phyloP scores from a whole-genome alignment of 2,797 vertebrate genomes.

The Premnoplex brunnescens region DNA sequence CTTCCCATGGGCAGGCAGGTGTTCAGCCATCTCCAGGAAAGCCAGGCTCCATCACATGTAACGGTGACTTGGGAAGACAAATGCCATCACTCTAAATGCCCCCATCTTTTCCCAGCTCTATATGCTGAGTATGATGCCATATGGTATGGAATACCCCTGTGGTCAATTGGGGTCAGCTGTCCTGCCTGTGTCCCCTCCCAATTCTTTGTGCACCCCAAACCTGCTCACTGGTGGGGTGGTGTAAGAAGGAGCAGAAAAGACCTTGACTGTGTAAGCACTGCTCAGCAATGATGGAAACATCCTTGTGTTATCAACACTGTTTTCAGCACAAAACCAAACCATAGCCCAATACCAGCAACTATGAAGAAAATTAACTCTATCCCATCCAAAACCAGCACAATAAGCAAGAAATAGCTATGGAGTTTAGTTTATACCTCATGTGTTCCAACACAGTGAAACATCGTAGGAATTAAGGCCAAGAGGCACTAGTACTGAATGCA shows the following conservation, averaged over 20 bases:
- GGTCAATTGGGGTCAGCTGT: not conserved
- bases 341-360: not conserved
- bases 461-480: not conserved
- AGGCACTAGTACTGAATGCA: not conserved
- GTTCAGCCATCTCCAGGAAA: not conserved
- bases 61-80: not conserved
- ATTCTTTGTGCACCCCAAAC: not conserved
- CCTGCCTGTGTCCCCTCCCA: not conserved
- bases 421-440: not conserved
- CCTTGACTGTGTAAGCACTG: accelerated
- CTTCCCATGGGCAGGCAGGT: not conserved
- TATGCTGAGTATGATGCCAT: not conserved
- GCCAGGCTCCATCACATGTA: not conserved
- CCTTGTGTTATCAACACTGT: not conserved
- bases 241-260: not conserved
- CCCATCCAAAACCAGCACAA: not conserved
- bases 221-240: not conserved
- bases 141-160: not conserved
- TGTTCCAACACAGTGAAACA: not conserved
- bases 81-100: not conserved
- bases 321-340: not conserved
- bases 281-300: not conserved
- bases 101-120: accelerated
- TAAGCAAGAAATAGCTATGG: not conserved
- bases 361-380: not conserved